Conservation (phyloP, 2,888 invertebrate species). For the Abscondita cerata region DNA sequence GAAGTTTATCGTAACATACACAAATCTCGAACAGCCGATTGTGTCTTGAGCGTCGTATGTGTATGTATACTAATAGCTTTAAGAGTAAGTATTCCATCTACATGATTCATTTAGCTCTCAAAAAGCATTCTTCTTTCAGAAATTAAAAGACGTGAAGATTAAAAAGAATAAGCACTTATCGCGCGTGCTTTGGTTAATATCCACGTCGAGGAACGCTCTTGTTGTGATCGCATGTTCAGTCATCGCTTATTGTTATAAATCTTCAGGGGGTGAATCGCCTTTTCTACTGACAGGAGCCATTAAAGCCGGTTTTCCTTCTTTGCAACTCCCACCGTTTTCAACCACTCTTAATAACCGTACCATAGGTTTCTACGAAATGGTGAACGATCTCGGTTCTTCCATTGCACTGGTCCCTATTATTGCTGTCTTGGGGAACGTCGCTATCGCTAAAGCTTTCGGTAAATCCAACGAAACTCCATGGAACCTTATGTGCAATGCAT, state of each 20-base stretch:
- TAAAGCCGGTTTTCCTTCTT: constrained; percentile 67
- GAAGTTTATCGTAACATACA: constrained; percentile 63
- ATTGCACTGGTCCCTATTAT: constrained; percentile 75
- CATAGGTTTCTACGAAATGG: constrained; percentile 63
- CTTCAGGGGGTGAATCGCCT: constrained; percentile 61
- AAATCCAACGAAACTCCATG: no score
- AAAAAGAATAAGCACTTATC: constrained; percentile 6
- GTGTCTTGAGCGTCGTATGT: constrained; percentile 68
- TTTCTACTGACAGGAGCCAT: constrained; percentile 62
- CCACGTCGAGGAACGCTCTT: constrained; percentile 74
- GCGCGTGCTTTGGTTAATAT: constrained; percentile 64
- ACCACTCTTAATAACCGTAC: constrained; percentile 61
- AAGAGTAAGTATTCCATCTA: constrained; percentile 62
- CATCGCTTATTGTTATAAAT: constrained; percentile 64
- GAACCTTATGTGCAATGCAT: no score
- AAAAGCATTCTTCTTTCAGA: constrained; percentile 52
- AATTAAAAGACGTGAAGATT: constrained; percentile 33
- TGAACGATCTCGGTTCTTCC: constrained; percentile 70
- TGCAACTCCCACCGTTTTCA: constrained; percentile 63
- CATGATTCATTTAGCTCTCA: no score
- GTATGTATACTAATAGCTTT: constrained; percentile 66
- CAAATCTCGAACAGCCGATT: constrained; percentile 65
- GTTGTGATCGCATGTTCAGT: constrained; percentile 69
- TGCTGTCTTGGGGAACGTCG: constrained; percentile 78
- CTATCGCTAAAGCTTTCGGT: constrained; percentile 88